phyloP scores from a whole-genome alignment of 2,113 vertebrate genomes.

The Arenaria interpres region DNA sequence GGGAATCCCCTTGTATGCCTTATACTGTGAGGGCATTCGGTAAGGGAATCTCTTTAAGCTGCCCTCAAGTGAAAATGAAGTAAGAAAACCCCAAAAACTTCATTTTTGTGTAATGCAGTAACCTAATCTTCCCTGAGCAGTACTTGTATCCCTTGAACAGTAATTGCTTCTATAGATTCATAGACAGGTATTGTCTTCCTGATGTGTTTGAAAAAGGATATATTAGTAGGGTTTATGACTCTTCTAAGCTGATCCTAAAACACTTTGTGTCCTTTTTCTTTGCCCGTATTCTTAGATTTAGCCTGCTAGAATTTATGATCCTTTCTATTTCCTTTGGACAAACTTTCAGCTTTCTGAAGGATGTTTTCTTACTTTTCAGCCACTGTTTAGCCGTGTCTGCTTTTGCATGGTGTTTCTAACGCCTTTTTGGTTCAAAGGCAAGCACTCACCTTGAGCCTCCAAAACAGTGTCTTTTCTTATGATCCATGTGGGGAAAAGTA shows the following conservation, averaged over 20 bases:
- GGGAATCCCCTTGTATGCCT: background rate
- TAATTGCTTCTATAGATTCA: background rate
- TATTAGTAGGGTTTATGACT: background rate
- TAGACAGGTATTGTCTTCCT: background rate
- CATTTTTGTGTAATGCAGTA: background rate
- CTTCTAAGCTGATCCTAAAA: background rate
- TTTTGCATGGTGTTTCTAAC: background rate
- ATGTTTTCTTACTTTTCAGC: background rate
- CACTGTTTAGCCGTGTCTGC: background rate
- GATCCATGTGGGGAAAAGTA: background rate
- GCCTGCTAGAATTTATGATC: background rate
- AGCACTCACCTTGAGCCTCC: background rate
- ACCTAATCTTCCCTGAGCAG: background rate
- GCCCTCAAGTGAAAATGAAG: background rate
- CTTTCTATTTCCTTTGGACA: background rate
- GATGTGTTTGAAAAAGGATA: background rate
- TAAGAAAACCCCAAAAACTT: rapidly evolving
- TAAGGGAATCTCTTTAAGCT: background rate
- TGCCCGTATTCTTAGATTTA: background rate
- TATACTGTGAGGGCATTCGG: background rate
- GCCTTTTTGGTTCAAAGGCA: background rate
- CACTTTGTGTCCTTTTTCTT: background rate
- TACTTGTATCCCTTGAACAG: background rate
- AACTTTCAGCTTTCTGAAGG: background rate
- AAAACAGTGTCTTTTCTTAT: background rate